Evolutionary conservation across 2,888 invertebrate species (phyloP), one percentile per base, ranked within the genome.

Genomic region (Caenorhabditis becei): DNA sequence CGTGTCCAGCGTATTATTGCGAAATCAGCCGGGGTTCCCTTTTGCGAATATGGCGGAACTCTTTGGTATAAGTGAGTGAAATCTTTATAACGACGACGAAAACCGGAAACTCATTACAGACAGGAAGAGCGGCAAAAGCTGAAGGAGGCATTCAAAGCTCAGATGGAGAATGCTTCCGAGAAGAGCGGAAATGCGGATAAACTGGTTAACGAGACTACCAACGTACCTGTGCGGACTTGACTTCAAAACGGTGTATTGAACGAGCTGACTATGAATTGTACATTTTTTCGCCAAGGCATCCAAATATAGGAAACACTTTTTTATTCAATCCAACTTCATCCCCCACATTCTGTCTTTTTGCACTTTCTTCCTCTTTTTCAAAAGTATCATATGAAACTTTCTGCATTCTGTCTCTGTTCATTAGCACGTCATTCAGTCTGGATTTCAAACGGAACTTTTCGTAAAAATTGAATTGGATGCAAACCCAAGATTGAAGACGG

Each of bases 21-120:
- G 0, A 24, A 65, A n/a, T 67, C 77, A 1, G 77, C 81, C 53
- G 83, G 77, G n/a, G 63, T 83, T 10, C 82, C 85, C 16, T 58
- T 62, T 14, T 78, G 80, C 7, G 67, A 69, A 11, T 82, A 83
- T 51, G 86, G 85, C 51, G 86, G 86, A 74, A 83, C 78, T 65
- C 66, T 85, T 5, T 85, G 83, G 83, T 85, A 85, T 71, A 84
- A 82, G 82, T 80, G 65, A 70, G 82, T 72, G 62, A 56, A 47
- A 47, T 47, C 18, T 18, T n/a, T 47, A 5, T 2, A 41, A 41
- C 41, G 41, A 41, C 14, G 41, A 11, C 10, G 14, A 41, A n/a
- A n/a, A 44, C 24, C 32, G 62, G 51, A 74, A 59, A 16, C 47
- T 37, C 37, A 61, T 78, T 78, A 41, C 59, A 74, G 74, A 62